Base-by-base conservation (phyloP, 2,113 vertebrate genomes). In the Hoplias malabaricus region DNA sequence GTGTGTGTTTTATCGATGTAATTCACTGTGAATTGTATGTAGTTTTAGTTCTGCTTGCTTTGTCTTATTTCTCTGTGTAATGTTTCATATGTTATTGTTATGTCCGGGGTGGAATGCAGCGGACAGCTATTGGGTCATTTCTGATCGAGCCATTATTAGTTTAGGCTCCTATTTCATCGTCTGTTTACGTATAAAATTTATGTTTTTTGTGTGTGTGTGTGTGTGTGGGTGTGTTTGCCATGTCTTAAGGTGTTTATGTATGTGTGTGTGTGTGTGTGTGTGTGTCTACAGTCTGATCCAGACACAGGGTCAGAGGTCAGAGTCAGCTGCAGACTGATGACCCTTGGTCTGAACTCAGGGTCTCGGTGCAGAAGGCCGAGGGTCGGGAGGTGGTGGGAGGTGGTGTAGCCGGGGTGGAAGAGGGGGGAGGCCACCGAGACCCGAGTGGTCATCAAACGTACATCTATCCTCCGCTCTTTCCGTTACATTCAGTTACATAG, bases 241-340 rank as follows among this genome's bases (percentile, higher is more conserved):
- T 48, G 42, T 69, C n/a, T n/a, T n/a, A n/a, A n/a, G n/a, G n/a
- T n/a, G n/a, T n/a, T n/a, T n/a, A n/a, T n/a, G n/a, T n/a, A n/a
- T n/a, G 31, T 75, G 53, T 66, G 50, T 76, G 67, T 72, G 61
- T 56, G 72, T 16, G 56, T 23, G 73, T 79, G 84, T 84, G 87
- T 90, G 88, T 90, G 90, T 88, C 90, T 90, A 86, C 91, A 89
- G 89, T 89, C 89, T 87, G 82, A 93, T 93, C 89, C 91, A 90
- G 87, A 83, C 63, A 79, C 36, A 16, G 84, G 87, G 90, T 91
- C 89, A 91, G 46, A 89, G 93, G 78, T 91, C 90, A 89, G 84
- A 85, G 89, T 88, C 90, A 93, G 90, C 73, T 89, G 88, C 88
- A 93, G 89, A 92, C 90, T 89, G 90, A 91, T 86, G 89, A 93